Evolutionary conservation across 2,888 invertebrate genomes (phyloP).

Genomic region (Lypha dubia): DNA sequence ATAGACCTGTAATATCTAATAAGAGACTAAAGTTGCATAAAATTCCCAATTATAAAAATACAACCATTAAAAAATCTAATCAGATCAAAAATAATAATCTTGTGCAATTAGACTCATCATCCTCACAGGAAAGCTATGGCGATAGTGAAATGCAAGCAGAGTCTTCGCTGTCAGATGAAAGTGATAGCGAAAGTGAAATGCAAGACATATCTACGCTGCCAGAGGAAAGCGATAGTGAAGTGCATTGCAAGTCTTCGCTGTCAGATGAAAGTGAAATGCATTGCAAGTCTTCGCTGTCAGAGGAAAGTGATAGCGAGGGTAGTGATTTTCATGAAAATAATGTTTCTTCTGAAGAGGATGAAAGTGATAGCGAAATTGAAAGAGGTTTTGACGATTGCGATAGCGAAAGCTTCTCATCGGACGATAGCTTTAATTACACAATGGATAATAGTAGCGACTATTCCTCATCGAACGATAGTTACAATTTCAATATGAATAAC

Average conservation of each 20-base stretch:
- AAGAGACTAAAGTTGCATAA: conserved; percentile 48
- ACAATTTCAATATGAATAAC: conserved; percentile 31
- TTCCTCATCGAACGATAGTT: conserved; percentile 23
- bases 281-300: conserved; percentile 15
- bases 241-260: no score
- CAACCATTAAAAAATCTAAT: background rate
- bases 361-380: no score
- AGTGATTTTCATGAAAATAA: no score
- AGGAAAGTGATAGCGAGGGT: conserved; percentile 1
- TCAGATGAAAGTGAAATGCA: conserved; percentile 23
- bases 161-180: no score
- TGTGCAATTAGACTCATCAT: background rate
- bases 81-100: background rate
- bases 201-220: no score
- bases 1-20: background rate
- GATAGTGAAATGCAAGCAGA: conserved; percentile 45
- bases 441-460: conserved; percentile 41
- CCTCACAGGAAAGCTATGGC: conserved; percentile 13
- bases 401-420: conserved; percentile 15
- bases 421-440: conserved; percentile 50
- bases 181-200: no score
- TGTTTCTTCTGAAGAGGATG: no score
- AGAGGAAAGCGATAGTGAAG: conserved; percentile 21
- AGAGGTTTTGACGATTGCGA: conserved; percentile 13
- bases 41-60: background rate